A percentile compares a stretch with the other conserved stretches of the same genome.
Evolutionary conservation across 2,113 vertebrate genomes (phyloP).

Genomic region (Isichthys henryi): DNA sequence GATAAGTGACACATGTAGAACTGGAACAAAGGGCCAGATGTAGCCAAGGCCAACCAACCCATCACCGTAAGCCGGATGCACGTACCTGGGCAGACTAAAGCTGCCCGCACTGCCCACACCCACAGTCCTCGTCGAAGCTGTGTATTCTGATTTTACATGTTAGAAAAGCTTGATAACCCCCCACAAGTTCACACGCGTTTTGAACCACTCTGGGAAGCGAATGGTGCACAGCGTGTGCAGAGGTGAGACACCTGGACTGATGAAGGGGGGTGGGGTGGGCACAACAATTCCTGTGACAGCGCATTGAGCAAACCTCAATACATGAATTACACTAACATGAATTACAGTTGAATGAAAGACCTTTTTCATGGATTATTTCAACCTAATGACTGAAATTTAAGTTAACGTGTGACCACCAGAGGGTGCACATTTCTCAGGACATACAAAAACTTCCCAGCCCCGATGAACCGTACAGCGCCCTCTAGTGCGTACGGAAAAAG

Average conservation of each 20-base stretch:
- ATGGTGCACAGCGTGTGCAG: neutral
- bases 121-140: neutral
- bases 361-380: neutral
- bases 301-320: neutral
- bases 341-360: neutral
- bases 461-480: neutral
- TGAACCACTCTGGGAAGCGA: neutral
- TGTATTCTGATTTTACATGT: neutral
- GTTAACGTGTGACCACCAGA: constrained; percentile 24
- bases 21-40: constrained; percentile 8
- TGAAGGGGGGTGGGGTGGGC: too few relatives aligned
- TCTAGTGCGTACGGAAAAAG: neutral
- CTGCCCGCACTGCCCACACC: neutral
- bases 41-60: neutral
- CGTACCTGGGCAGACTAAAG: neutral
- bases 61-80: constrained; percentile 1
- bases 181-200: neutral
- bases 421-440: constrained; percentile 16
- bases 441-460: neutral
- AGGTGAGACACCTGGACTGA: neutral
- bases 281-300: neutral
- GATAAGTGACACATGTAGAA: neutral
- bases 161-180: neutral
- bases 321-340: neutral
- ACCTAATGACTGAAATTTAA: neutral